Conservation (phyloP, 2,113 vertebrate genomes). For the Zosterops borbonicus region DNA sequence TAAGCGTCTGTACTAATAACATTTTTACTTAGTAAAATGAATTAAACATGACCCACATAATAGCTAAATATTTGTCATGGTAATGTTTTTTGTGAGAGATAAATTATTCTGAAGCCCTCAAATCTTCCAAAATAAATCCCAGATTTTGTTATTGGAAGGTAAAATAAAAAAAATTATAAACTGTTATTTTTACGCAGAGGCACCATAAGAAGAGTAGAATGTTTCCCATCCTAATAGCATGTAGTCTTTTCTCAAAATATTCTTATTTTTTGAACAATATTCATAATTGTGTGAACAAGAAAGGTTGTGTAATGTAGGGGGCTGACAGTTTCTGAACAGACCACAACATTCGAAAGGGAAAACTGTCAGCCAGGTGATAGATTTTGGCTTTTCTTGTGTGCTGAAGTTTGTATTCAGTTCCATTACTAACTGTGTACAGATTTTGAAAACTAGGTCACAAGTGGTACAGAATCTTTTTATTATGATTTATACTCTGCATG, state of each 20-base stretch:
- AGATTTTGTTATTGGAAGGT: conserved; percentile 63
- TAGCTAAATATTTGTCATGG: conserved; percentile 47
- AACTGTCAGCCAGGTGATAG: not conserved
- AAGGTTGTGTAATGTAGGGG: not conserved
- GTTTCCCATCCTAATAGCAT: not conserved
- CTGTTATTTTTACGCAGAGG: not conserved
- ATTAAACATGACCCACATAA: conserved; percentile 69
- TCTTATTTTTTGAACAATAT: not conserved
- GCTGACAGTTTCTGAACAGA: not conserved
- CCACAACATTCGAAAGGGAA: not conserved
- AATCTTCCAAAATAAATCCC: conserved; percentile 60
- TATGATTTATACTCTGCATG: not conserved
- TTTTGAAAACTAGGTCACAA: not conserved
- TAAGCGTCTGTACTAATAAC: conserved; percentile 72
- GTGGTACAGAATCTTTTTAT: not conserved
- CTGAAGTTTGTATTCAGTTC: not conserved
- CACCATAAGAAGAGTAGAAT: not conserved
- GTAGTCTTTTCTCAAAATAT: conserved; percentile 20
- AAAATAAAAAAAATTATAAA: conserved; percentile 33
- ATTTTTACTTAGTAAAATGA: conserved; percentile 71
- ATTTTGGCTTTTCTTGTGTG: not conserved
- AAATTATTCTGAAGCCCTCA: conserved; percentile 68
- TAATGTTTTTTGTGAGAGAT: conserved; percentile 57
- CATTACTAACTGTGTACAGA: not conserved
- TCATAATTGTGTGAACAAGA: not conserved